Evolutionary conservation across 2,797 vertebrate genomes (phyloP), one percentile per base, ranked within the genome.

Genomic region (Fratercula arctica): DNA sequence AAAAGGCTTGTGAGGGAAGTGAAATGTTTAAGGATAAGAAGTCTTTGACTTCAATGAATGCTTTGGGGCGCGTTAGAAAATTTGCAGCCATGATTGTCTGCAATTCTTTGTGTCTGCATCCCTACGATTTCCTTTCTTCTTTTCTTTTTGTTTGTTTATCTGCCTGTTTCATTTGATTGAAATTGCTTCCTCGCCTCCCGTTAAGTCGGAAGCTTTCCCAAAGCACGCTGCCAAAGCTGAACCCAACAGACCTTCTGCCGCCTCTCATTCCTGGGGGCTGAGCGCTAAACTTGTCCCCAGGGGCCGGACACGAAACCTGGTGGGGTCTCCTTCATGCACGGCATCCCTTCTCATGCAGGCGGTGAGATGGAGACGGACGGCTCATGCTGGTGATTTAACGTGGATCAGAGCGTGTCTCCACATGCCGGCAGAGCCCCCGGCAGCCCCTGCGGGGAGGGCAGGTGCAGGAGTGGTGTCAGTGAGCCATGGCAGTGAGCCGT

Each of bases 111-210:
- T 50, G 64, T 92, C 68, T 90, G 70, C 61, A 86, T 80, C 89
- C n/a, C 37, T 82, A 73, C 2, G 2, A 66, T 86, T 91, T 79
- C 73, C 84, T 87, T 90, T 96, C 39, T 57, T 89, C 51, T 86
- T 64, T 69, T 61, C 48, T 85, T 91, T 85, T 67, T 95, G 72
- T 94, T 96, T 91, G 61, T 82, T 89, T 96, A 73, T 94, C 78
- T 80, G 72, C 56, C 85, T 20, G 21, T 61, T 96, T 43, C 66
- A 61, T 95, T 93, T 87, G 81, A 92, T 78, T 95, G 93, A 92
- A 95, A 89, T 90, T 86, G 73, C 77, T 97, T 95, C 91, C 94
- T 97, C 1, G 0, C 51, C 76, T 79, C 50, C 37, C 3, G 4
- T 78, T 69, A 41, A 68, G 82, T 78, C 11, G 2, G 92, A 93